phyloP scores from a whole-genome alignment of 2,797 vertebrate species.

The Channa striata region DNA sequence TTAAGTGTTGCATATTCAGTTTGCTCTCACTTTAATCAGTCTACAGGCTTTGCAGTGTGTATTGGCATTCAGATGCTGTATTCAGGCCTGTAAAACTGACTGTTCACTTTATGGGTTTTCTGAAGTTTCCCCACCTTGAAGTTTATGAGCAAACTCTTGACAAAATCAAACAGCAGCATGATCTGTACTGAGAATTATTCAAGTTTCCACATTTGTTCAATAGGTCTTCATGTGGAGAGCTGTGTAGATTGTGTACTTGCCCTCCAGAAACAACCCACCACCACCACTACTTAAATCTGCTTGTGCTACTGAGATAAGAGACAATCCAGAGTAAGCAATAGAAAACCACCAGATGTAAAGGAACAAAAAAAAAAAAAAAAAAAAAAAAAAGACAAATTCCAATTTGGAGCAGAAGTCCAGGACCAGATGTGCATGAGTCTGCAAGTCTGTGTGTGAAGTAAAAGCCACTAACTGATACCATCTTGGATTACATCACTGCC shows the following conservation, averaged over 20 bases:
- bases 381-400: slow-evolving; percentile 45
- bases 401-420: slow-evolving; percentile 30
- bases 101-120: slow-evolving; percentile 60
- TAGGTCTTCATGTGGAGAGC: slow-evolving; percentile 35
- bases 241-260: slow-evolving; percentile 22
- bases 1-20: too few relatives aligned
- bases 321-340: slow-evolving; percentile 15
- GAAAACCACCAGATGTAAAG: slow-evolving; percentile 31
- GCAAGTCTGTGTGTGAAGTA: slow-evolving; percentile 15
- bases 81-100: slow-evolving; percentile 38
- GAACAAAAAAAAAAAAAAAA: slow-evolving; percentile 25
- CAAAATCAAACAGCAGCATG: slow-evolving; percentile 52
- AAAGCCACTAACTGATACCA: slow-evolving; percentile 42
- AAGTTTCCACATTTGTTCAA: slow-evolving; percentile 45
- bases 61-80: too few relatives aligned
- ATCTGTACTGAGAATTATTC: slow-evolving; percentile 41
- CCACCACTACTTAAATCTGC: slow-evolving; percentile 40
- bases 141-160: slow-evolving; percentile 55
- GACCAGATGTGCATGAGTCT: slow-evolving; percentile 47
- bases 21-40: too few relatives aligned
- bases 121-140: slow-evolving; percentile 58
- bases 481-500: slow-evolving; percentile 45
- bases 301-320: slow-evolving; percentile 41
- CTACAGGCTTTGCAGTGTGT: too few relatives aligned
- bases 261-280: slow-evolving; percentile 4